phyloP scores from a whole-genome alignment of 2,113 vertebrate species.

The Sinocyclocheilus rhinocerous region DNA sequence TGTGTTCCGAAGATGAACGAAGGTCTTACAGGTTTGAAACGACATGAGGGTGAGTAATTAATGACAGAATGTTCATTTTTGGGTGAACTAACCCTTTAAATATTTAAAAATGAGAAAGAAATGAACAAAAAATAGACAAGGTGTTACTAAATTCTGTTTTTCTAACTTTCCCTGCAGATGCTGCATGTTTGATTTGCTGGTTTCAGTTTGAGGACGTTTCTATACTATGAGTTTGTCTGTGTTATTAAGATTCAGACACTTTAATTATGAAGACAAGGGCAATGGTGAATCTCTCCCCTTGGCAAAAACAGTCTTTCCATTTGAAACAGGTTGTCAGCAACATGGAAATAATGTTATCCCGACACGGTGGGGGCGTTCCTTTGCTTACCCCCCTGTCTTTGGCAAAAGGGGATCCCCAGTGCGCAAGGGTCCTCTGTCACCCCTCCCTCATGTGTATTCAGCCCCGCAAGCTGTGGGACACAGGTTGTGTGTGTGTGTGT shows the following conservation, averaged over 20 bases:
- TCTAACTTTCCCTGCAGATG: background rate
- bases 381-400: background rate
- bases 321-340: conserved; percentile 30
- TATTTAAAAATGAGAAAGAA: background rate
- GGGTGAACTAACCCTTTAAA: background rate
- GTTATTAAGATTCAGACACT: conserved; percentile 1
- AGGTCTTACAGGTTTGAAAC: no score
- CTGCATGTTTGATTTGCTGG: background rate
- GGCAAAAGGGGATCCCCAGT: conserved; percentile 24
- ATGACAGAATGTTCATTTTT: no score
- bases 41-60: no score
- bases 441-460: conserved; percentile 13
- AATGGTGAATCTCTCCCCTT: background rate
- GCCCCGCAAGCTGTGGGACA: conserved; percentile 30
- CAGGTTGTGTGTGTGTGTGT: conserved; percentile 33
- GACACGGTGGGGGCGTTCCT: background rate
- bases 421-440: background rate
- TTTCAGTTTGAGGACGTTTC: background rate
- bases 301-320: conserved; percentile 24
- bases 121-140: background rate
- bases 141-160: background rate
- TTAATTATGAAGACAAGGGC: conserved; percentile 25
- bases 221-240: background rate
- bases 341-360: conserved; percentile 14
- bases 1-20: no score